These are phyloP conservation scores for Chanos chanos DNA, from an alignment of 2,797 vertebrate genomes.

Conservation along the genomic window DNA sequence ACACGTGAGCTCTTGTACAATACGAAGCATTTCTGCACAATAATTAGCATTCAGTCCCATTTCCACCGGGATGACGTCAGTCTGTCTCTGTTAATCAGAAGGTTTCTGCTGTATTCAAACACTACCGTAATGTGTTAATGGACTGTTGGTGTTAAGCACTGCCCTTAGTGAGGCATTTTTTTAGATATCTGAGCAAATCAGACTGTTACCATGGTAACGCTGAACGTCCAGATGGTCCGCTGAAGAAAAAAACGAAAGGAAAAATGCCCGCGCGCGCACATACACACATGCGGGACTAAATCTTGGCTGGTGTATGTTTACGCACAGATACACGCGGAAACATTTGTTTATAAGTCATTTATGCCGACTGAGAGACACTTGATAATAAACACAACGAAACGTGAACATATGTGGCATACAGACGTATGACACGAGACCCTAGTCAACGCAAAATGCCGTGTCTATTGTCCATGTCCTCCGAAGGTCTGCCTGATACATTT, in stretches of 20 bases:
- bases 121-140: slow-evolving; percentile 5
- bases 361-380: background rate
- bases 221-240: slow-evolving; percentile 62
- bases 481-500: slow-evolving; percentile 40
- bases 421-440: slow-evolving; percentile 23
- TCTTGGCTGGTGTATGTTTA: slow-evolving; percentile 17
- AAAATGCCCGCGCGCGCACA: no score
- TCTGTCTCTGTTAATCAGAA: slow-evolving; percentile 1
- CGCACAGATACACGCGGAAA: slow-evolving; percentile 13
- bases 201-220: slow-evolving; percentile 66
- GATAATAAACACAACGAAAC: background rate
- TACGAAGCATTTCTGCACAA: no score
- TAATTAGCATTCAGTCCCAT: background rate
- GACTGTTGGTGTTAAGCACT: slow-evolving; percentile 3
- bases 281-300: slow-evolving; percentile 32
- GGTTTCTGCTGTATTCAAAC: no score
- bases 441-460: no score
- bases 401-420: background rate
- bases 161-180: slow-evolving; percentile 42
- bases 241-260: slow-evolving; percentile 28
- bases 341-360: slow-evolving; percentile 18
- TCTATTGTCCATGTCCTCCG: no score
- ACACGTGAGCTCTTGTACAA: no score
- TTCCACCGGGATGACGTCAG: background rate
- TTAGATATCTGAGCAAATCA: slow-evolving; percentile 50